A percentile compares a stretch with the other conserved stretches of the same genome.
Evolutionary conservation across 2,888 invertebrate genomes (phyloP).

Genomic region (Blastobasis lacticolella): DNA sequence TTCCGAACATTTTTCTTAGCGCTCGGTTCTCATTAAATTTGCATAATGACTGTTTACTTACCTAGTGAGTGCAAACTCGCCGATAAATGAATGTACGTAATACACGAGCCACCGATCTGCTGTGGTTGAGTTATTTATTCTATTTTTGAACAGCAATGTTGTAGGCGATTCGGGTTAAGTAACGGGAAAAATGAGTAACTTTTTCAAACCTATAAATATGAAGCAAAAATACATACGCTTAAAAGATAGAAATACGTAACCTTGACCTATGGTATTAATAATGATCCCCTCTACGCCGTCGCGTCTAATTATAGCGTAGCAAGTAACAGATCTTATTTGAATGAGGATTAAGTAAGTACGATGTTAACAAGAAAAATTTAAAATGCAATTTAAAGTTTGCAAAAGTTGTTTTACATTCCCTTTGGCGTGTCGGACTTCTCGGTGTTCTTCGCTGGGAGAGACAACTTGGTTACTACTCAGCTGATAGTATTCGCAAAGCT

Average conservation of each 20-base stretch:
- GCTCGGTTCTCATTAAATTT: conserved; percentile 26
- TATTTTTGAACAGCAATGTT: too few species aligned
- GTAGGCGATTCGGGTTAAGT: too few species aligned
- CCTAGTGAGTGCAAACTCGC: conserved; percentile 8
- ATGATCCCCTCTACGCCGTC: too few species aligned
- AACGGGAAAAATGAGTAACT: too few species aligned
- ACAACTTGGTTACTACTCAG: conserved; percentile 34
- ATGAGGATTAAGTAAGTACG: conserved; percentile 22
- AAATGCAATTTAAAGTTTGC: conserved; percentile 69
- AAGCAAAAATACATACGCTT: too few species aligned
- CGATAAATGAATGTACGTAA: background rate
- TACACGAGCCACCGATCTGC: too few species aligned
- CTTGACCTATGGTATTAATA: too few species aligned
- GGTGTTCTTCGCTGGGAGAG: conserved; percentile 45
- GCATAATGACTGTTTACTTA: conserved; percentile 21
- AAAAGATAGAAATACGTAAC: too few species aligned
- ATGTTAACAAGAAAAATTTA: conserved; percentile 62
- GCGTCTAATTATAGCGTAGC: background rate
- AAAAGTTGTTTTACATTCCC: conserved; percentile 59
- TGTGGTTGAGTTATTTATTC: too few species aligned
- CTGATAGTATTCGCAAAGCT: conserved; percentile 41
- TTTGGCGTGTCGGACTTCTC: conserved; percentile 40
- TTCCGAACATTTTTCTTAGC: conserved; percentile 34
- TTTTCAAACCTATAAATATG: too few species aligned
- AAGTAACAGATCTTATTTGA: conserved; percentile 20